Conservation (phyloP, 2,113 vertebrate species). For the Apistogramma diplotaenia region DNA sequence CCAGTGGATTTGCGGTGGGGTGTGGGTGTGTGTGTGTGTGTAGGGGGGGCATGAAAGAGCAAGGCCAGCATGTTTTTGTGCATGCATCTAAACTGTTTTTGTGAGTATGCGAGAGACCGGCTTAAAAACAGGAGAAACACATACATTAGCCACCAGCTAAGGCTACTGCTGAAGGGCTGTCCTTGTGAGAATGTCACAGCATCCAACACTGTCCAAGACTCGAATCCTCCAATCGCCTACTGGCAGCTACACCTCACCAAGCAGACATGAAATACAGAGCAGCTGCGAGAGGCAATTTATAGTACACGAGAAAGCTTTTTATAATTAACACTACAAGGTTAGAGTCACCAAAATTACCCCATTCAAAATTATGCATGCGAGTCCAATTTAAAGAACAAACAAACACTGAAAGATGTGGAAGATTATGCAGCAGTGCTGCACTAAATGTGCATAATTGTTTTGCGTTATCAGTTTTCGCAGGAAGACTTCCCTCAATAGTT, state of each 20-base stretch:
- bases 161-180: not conserved
- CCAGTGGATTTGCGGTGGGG: not conserved
- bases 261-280: not conserved
- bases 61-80: not conserved
- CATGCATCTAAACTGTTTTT: not conserved
- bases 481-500: conserved; percentile 9
- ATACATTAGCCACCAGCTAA: not conserved
- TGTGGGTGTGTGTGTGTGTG: too few relatives aligned
- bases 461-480: conserved; percentile 27
- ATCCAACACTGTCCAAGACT: not conserved
- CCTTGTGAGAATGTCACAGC: not conserved
- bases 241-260: not conserved
- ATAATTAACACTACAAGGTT: conserved; percentile 17
- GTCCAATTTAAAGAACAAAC: conserved; percentile 16
- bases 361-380: conserved; percentile 1
- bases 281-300: not conserved
- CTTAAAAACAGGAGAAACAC: not conserved
- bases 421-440: not conserved
- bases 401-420: conserved; percentile 11
- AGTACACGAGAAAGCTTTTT: not conserved
- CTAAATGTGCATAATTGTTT: conserved; percentile 11
- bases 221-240: not conserved
- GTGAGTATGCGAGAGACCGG: not conserved
- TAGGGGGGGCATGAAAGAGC: not conserved
- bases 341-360: not conserved